Evolutionary conservation across 2,888 invertebrate genomes (phyloP), one percentile per base, ranked within the genome.

Genomic region (Mythimna impura): DNA sequence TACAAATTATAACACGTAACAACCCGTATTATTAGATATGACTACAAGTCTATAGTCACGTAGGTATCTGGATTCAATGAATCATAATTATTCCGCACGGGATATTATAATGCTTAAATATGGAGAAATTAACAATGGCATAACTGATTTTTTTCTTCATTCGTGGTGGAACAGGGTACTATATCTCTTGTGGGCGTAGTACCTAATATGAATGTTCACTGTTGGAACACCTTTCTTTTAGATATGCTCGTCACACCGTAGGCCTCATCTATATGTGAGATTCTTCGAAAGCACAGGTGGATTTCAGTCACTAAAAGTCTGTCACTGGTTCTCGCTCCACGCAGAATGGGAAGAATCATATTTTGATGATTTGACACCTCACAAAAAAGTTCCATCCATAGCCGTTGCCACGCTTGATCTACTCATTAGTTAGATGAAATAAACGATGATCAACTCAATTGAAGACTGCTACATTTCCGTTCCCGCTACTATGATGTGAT

Each of bases 31-130:
- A 55, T 43, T 69, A 74, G 70, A 78, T 74, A 82, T 52, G 67
- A 57, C 65, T 82, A 81, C 71, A 66, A 55, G 78, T 57, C 52
- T 60, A 71, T 60, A 66, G 82, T 78, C 82, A 81, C 80, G 80
- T 77, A 68, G 47, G 58, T 81, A 81, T 67, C 57, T 43, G 43
- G 30, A 71, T 10, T 17, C 65, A 62, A 55, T 81, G 65, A 81
- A 36, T 70, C 81, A 73, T 54, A 43, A 58, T 61, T 14, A 57
- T 34, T 14, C 47, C 50, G 25, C 12, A 61, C 64, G 63, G 73
- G 69, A 54, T 77, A 76, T 47, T 9, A 52, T 20, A 52, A 43
- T 43, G 14, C 14, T 43, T 43, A 4, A 9, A 52, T 30, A 69
- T 66, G 66, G 34, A 55, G 5, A 66, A 64, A 66, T 61, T 40